Conservation (phyloP, 2,888 invertebrate species). For the Hydrotaea diabolus region DNA sequence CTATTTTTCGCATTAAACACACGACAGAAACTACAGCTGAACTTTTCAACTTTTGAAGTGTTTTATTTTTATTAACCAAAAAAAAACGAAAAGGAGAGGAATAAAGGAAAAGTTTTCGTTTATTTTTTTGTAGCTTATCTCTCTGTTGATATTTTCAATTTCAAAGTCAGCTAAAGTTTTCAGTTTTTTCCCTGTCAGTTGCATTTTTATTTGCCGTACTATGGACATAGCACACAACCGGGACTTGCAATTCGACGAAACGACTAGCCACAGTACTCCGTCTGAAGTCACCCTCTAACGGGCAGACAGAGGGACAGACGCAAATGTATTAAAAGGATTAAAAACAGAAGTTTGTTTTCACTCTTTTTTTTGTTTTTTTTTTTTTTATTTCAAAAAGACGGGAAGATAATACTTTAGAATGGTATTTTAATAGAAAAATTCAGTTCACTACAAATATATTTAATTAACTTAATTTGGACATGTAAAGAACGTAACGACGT, state of each 20-base stretch:
- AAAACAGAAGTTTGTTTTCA: slow-evolving; percentile 12
- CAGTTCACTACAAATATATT: too few species aligned
- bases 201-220: slow-evolving; percentile 48
- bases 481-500: too few species aligned
- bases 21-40: slow-evolving; percentile 42
- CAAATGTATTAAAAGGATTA: slow-evolving; percentile 16
- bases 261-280: not conserved
- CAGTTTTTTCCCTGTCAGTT: not conserved
- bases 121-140: slow-evolving; percentile 35
- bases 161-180: slow-evolving; percentile 64
- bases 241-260: not conserved
- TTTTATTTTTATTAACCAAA: slow-evolving; percentile 55
- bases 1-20: slow-evolving; percentile 22
- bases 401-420: too few species aligned
- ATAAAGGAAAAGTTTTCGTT: slow-evolving; percentile 38
- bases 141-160: slow-evolving; percentile 57
- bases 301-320: not conserved
- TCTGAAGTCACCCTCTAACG: not conserved
- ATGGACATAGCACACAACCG: not conserved
- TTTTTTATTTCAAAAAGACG: too few species aligned
- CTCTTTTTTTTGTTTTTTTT: not conserved
- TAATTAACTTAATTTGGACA: too few species aligned
- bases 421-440: too few species aligned
- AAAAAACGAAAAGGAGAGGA: not conserved
- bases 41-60: slow-evolving; percentile 57